Base-by-base conservation (phyloP, 2,113 vertebrate species). In the Sylvia atricapilla region DNA sequence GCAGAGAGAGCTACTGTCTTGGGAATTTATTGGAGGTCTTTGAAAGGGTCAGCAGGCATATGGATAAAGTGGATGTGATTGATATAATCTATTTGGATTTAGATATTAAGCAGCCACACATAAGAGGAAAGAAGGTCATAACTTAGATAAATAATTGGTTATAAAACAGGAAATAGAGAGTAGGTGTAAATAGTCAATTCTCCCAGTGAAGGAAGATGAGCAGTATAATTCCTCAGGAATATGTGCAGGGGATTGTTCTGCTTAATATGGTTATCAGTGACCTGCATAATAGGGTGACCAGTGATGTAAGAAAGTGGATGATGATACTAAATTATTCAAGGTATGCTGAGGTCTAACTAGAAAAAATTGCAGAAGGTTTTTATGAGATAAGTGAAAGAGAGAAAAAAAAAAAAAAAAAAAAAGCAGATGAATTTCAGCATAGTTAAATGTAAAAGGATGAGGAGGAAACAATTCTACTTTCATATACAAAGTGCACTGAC, bases 281-380 rank as follows among this genome's bases (percentile, higher is more conserved):
- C 53, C 75, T 86, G 72, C 58, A 74, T 72, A 86, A 80, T 0
- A 1, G 28, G 21, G 43, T 74, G 25, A 90, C 25, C 23, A 79
- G 21, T 50, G 43, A 63, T 58, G 43, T 67, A 86, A 92, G 46
- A 50, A 88, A 59, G 59, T 35, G 47, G 37, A 39, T 80, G 58
- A 66, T 76, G 41, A 80, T 49, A 69, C n/a, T 64, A 76, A 94
- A 69, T 96, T 90, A 76, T 93, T 90, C 53, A 93, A 46, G 12
- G 37, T 76, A 52, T 27, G 25, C 52, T 82, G 58, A 79, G n/a
- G 31, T 66, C 41, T 80, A 64, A n/a, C 37, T 2, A 0, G 31
- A 80, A 83, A 80, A 92, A 68, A 56, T 8, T 76, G 50, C 22
- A 66, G 41, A 37, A 66, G 15, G 12, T 7, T 79, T 93, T 9